phyloP scores from a whole-genome alignment of 1,140 invertebrate species.

The Euura lappo region DNA sequence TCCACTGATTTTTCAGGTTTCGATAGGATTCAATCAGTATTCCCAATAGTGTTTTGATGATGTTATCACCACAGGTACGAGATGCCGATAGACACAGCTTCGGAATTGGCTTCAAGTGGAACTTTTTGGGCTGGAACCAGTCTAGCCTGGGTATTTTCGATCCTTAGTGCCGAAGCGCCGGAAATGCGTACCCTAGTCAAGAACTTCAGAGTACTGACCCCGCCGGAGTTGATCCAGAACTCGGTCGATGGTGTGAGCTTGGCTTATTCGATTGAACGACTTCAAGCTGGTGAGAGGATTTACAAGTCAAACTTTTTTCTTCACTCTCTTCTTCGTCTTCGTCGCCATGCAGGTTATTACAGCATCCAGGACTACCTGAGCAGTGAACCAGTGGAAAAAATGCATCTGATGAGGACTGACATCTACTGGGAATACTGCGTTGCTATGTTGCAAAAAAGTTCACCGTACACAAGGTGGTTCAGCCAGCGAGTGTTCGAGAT shows the following conservation, averaged over 20 bases:
- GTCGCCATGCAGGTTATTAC: constrained; percentile 53
- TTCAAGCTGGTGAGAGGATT: constrained; percentile 57
- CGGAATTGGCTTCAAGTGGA: constrained; percentile 59
- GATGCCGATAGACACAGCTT: constrained; percentile 58
- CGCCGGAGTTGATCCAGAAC: constrained; percentile 31
- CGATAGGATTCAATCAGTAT: too few relatives aligned
- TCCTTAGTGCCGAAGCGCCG: constrained; percentile 56
- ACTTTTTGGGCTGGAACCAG: constrained; percentile 64
- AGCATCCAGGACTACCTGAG: constrained; percentile 65
- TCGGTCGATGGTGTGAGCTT: not conserved
- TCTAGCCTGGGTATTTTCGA: constrained; percentile 64
- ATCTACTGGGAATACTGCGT: constrained; percentile 66
- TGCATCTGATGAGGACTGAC: constrained; percentile 62
- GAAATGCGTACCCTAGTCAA: constrained; percentile 52
- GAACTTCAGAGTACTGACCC: constrained; percentile 53
- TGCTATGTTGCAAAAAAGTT: constrained; percentile 64
- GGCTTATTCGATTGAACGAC: constrained; percentile 61
- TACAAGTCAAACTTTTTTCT: not conserved
- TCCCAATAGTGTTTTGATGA: too few relatives aligned
- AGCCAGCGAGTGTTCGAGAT: constrained; percentile 38
- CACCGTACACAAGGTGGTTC: constrained; percentile 45
- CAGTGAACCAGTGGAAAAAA: constrained; percentile 56
- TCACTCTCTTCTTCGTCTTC: constrained; percentile 8
- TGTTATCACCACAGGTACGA: constrained; percentile 39
- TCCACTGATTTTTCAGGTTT: too few relatives aligned